A percentile compares a stretch with the other conserved stretches of the same genome.
Evolutionary conservation across 2,113 vertebrate species (phyloP).

Genomic region (Ursus arctos): DNA sequence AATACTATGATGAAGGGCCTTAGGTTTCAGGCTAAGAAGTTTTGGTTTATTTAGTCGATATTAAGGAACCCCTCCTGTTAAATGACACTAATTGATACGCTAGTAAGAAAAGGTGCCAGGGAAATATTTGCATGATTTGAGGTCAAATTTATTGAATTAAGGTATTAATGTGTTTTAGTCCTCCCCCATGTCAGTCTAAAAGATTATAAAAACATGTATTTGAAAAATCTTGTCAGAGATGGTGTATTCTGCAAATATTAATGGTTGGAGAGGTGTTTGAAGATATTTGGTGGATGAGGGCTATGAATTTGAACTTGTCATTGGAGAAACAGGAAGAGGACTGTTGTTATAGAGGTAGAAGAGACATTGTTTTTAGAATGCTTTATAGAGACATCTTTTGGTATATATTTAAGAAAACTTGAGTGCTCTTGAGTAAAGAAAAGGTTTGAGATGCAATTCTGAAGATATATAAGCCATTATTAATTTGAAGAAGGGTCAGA

Average conservation of each 20-base stretch:
- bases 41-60: background rate
- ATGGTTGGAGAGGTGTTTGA: slow-evolving; percentile 22
- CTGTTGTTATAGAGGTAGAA: background rate
- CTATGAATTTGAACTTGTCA: slow-evolving; percentile 14
- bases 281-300: background rate
- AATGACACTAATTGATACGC: background rate
- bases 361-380: slow-evolving; percentile 11
- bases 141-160: background rate
- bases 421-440: slow-evolving; percentile 18
- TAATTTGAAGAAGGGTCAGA: slow-evolving; percentile 21
- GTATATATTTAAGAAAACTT: slow-evolving; percentile 49
- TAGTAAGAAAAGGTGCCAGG: background rate
- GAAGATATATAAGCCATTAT: background rate
- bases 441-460: slow-evolving; percentile 28
- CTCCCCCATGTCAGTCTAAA: background rate
- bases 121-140: background rate
- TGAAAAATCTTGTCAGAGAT: slow-evolving; percentile 33
- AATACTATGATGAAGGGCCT: background rate
- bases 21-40: background rate
- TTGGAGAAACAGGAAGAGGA: background rate
- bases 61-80: background rate
- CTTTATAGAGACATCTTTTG: background rate
- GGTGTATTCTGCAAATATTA: background rate
- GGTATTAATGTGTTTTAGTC: background rate
- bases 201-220: background rate